Percentiles rank a stretch among this genome's conserved stretches.
These are phyloP conservation scores for Sphenodon punctatus DNA, from an alignment of 2,797 vertebrate species.

Conservation along the genomic window DNA sequence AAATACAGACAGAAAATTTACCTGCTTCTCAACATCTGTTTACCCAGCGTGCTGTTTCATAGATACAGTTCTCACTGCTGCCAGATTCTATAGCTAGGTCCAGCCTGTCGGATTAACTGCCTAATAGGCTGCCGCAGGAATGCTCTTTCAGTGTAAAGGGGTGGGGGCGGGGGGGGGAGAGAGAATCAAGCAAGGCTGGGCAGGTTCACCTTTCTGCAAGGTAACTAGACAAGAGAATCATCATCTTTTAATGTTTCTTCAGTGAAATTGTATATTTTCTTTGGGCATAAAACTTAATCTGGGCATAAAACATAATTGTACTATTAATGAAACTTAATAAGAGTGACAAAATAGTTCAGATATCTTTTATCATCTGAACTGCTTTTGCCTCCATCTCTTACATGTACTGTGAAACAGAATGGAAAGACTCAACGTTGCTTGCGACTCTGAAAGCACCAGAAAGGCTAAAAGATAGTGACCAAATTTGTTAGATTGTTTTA, in stretches of 20 bases:
- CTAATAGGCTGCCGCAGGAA: slow-evolving; percentile 45
- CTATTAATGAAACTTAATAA: no score
- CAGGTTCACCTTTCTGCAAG: slow-evolving; percentile 47
- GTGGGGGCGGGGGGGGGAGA: no score
- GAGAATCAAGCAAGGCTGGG: slow-evolving; percentile 58
- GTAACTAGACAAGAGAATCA: slow-evolving; percentile 33
- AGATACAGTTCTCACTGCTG: slow-evolving; percentile 27
- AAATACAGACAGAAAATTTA: not conserved
- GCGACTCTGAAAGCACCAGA: no score
- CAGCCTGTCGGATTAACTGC: slow-evolving; percentile 27
- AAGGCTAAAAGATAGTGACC: no score
- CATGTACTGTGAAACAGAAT: no score
- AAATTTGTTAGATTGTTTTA: no score
- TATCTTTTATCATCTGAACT: no score
- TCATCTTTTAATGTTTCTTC: slow-evolving; percentile 23
- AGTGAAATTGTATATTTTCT: slow-evolving; percentile 29
- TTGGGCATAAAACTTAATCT: no score
- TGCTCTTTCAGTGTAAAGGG: slow-evolving; percentile 49
- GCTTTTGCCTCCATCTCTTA: no score
- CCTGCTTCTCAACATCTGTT: not conserved
- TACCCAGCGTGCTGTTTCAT: not conserved
- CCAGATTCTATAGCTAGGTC: slow-evolving; percentile 56
- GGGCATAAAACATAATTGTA: no score
- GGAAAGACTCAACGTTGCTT: no score
- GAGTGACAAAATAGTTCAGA: no score